Conservation (phyloP, 2,113 vertebrate species). For the Protomyctophum bolini region DNA sequence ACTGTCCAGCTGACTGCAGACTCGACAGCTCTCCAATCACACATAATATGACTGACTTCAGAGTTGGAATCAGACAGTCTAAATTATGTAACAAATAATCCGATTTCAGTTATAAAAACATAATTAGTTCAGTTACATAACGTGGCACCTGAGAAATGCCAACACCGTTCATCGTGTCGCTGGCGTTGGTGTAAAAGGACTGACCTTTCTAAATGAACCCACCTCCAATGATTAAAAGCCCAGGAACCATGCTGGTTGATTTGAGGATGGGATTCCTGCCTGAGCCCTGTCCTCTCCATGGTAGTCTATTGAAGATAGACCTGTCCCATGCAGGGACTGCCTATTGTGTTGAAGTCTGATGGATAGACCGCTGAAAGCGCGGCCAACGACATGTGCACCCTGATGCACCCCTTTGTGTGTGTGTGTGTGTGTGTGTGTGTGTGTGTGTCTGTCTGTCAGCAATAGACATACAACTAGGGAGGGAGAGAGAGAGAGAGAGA, state of each 20-base stretch:
- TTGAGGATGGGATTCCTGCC: constrained; percentile 56
- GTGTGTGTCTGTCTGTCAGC: background rate
- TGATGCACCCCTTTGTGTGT: background rate
- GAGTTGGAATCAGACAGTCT: background rate
- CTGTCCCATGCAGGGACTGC: constrained; percentile 34
- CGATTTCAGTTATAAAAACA: background rate
- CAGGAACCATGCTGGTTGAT: constrained; percentile 25
- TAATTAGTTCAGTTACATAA: background rate
- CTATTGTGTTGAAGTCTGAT: constrained; percentile 62
- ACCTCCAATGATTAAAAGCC: background rate
- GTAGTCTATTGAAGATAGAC: constrained; percentile 38
- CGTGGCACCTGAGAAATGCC: no score
- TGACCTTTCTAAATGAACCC: background rate
- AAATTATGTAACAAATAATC: background rate
- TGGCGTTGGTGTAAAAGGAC: no score
- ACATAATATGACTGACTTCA: background rate
- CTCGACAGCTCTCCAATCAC: background rate
- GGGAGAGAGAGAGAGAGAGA: background rate
- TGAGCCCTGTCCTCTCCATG: constrained; percentile 53
- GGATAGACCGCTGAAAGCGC: constrained; percentile 19
- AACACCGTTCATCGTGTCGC: no score
- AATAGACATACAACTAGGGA: background rate
- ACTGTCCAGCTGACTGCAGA: background rate
- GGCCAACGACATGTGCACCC: constrained; percentile 1
- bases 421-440: background rate